Base-by-base conservation (phyloP, 2,113 vertebrate species). In the Laticauda colubrina region DNA sequence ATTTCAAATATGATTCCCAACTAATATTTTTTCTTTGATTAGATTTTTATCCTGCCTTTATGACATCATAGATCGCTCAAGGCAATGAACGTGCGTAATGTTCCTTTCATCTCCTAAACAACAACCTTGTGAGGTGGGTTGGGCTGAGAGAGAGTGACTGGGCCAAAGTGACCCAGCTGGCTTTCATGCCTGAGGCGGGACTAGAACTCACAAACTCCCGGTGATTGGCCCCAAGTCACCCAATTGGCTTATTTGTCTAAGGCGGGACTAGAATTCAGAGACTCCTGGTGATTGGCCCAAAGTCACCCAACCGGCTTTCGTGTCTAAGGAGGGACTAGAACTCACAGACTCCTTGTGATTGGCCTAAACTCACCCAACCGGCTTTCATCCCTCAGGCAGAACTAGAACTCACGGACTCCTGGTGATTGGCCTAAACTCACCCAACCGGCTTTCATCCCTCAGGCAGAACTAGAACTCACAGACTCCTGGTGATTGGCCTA, bases 401-500 rank as follows among this genome's bases (percentile, higher is more conserved):
- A n/a, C 26, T 64, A 64, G 61, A 64, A 29, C 1, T 64, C 61
- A 64, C 26, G 5, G 26, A 0, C 61, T 12, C 10, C 61, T 29
- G 26, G 51, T 53, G 51, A 11, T 12, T 53, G 51, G 51, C 51
- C 24, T 9, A 3, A 61, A 61, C 8, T 61, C 57, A 53, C 51
- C 9, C 51, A 53, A 11, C 10, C 2, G 9, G 1, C 10, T 53
- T 10, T 53, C 51, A 53, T 53, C 10, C 21, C 56, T 57, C 23
- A 57, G 56, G 45, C 0, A 0, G 45, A 5, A 45, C 4, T 45
- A 45, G 45, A 45, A 45, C 45, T 45, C 45, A 45, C 45, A 45
- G 5, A 45, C 45, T 45, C 0, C 45, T 45, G 0, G 11, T 29
- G 26, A 64, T 1, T 64, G 9, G 0, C 1, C 24, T 1, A 61